phyloP scores from a whole-genome alignment of 2,797 vertebrate genomes.

The Peromyscus eremicus region DNA sequence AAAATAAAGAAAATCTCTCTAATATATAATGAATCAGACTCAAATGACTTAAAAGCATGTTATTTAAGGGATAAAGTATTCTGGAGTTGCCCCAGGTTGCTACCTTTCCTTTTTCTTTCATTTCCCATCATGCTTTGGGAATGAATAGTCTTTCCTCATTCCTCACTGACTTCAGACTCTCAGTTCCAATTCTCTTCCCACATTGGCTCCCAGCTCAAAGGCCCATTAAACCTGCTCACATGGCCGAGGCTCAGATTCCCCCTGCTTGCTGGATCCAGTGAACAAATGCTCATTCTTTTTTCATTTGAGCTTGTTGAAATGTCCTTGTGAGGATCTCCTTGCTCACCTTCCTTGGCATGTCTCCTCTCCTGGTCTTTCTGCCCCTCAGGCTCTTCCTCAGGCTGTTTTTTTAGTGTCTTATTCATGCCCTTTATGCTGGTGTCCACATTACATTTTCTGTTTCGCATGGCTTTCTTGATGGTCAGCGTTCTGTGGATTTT shows the following conservation, averaged over 20 bases:
- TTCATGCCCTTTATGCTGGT: not conserved
- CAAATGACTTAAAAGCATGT: slow-evolving; percentile 38
- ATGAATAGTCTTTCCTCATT: not conserved
- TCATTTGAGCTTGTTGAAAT: not conserved
- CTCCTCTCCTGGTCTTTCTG: not conserved
- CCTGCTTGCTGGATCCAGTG: not conserved
- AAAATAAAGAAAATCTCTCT: slow-evolving; percentile 12
- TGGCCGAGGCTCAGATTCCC: not conserved
- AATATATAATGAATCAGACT: not conserved
- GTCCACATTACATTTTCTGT: not conserved
- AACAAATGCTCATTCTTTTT: not conserved
- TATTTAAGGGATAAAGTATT: slow-evolving; percentile 21
- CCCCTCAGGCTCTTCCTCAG: not conserved
- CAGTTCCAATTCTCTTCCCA: not conserved
- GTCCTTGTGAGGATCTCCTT: not conserved
- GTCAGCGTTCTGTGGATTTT: not conserved
- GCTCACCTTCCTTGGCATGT: not conserved
- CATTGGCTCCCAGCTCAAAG: not conserved
- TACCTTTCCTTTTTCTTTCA: not conserved
- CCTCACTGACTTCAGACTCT: not conserved
- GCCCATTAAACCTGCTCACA: not conserved
- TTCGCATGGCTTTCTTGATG: not conserved
- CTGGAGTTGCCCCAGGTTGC: not conserved
- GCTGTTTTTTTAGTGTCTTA: not conserved
- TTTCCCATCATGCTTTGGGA: slow-evolving; percentile 1